Percentiles rank a stretch among this genome's conserved stretches.
These are phyloP conservation scores for Epirrita christyi DNA, from an alignment of 2,888 invertebrate species.

Conservation along the genomic window DNA sequence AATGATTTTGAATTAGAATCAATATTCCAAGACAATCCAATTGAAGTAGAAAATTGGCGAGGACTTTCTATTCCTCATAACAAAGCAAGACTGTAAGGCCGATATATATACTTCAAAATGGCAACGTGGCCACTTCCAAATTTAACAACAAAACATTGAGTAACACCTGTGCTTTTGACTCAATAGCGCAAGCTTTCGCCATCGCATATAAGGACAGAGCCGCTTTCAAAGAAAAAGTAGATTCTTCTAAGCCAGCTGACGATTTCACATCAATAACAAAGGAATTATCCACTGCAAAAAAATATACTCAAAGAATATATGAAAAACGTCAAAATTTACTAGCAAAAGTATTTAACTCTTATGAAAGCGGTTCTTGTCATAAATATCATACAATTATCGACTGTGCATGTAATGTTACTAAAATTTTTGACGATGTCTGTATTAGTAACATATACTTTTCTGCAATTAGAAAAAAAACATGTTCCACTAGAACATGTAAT, in stretches of 20 bases:
- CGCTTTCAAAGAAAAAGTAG: not conserved
- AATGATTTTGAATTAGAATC: conserved; percentile 2
- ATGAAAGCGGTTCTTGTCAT: no score
- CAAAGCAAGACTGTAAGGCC: not conserved
- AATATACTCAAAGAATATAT: no score
- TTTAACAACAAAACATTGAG: not conserved
- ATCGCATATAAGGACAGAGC: not conserved
- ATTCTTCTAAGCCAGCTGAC: no score
- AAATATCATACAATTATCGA: not conserved
- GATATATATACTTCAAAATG: conserved; percentile 1
- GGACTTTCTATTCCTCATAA: not conserved
- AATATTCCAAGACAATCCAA: not conserved
- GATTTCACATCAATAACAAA: no score
- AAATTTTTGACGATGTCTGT: not conserved
- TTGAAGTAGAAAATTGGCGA: conserved; percentile 4
- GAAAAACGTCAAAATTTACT: no score
- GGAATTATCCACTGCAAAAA: not conserved
- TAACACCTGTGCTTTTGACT: not conserved
- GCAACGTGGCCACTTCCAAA: not conserved
- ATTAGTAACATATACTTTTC: not conserved
- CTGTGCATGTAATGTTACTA: not conserved
- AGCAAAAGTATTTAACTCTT: not conserved
- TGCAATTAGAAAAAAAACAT: no score
- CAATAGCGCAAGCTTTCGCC: not conserved
- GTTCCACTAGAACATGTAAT: not conserved